Evolutionary conservation across 1,140 invertebrate genomes (phyloP), one percentile per base, ranked within the genome.

Genomic region (Procambarus clarkii): DNA sequence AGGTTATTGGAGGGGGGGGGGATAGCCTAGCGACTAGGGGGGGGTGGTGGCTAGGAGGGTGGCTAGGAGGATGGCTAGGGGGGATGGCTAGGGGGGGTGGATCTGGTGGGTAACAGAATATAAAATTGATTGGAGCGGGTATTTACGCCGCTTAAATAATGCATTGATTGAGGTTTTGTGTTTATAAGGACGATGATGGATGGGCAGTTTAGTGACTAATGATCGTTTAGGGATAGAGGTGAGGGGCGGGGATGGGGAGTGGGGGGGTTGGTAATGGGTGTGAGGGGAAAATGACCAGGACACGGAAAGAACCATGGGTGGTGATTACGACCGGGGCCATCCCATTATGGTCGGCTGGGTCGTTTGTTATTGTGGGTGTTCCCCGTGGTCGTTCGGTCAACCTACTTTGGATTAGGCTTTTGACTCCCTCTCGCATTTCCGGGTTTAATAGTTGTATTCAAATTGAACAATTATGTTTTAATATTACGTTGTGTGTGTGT

Each of bases 171-270:
- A 24, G 83, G 45, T 24, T 5, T 54, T 44, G 69, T 86, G 71
- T 86, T 86, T 86, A 86, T 76, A 8, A 11, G n/a, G 83, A 34
- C 24, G 45, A 86, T 86, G 83, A 86, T 86, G 45, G 83, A 86
- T 86, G 83, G 83, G 13, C 69, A 54, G 34, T 76, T 87, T 60
- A 54, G 85, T 87, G 76, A 87, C 85, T 87, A 87, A 87, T 87
- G 85, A 74, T 24, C 77, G 79, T 87, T 87, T 87, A 87, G 74
- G 60, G 85, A 79, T 78, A 50, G 76, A n/a, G 4, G 82, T n/a
- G 58, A n/a, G 82, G 54, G 15, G 54, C 7, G 48, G 44, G 71
- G 76, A 18, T n/a, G 54, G 34, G 46, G 24, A 50, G 54, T 76
- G 84, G 85, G 18, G 5, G 80, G 80, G 45, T 21, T 69, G 58